Evolutionary conservation across 1,140 invertebrate species (phyloP).

Genomic region (Chrysoperla carnea): DNA sequence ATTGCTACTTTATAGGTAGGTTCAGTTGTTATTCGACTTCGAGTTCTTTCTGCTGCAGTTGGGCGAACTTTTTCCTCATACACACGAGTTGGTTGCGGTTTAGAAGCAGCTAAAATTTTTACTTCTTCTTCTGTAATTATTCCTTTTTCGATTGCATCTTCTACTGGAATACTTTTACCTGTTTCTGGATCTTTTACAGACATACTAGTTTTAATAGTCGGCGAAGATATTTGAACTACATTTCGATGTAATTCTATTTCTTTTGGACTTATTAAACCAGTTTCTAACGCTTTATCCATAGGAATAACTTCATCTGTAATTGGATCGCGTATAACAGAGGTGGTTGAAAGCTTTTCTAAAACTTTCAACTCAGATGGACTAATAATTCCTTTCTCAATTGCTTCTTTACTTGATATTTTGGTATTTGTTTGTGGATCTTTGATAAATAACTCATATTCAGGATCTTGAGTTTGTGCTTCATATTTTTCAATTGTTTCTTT

Average conservation of each 20-base stretch:
- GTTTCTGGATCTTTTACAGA: conserved; percentile 6
- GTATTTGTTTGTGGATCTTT: conserved; percentile 47
- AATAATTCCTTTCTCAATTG: conserved; percentile 27
- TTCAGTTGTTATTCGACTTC: conserved; percentile 37
- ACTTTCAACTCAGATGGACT: neutral
- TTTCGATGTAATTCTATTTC: conserved; percentile 15
- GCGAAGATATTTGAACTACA: neutral
- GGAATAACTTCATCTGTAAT: conserved; percentile 27
- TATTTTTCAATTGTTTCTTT: conserved; percentile 35
- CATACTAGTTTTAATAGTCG: conserved; percentile 1
- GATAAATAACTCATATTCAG: conserved; percentile 1
- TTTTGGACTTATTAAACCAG: conserved; percentile 27
- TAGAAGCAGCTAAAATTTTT: neutral
- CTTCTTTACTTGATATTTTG: conserved; percentile 45
- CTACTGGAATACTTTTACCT: conserved; percentile 16
- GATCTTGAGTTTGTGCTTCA: conserved; percentile 18
- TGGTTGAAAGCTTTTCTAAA: neutral
- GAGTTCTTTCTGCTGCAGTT: conserved; percentile 35
- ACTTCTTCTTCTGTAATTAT: conserved; percentile 23
- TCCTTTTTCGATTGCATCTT: conserved; percentile 34
- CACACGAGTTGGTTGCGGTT: conserved; percentile 20
- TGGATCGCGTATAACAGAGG: conserved; percentile 22
- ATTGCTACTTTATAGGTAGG: conserved; percentile 48
- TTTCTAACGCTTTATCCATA: conserved; percentile 31
- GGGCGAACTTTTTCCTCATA: conserved; percentile 19